Percentiles rank a stretch among this genome's conserved stretches.
phyloP scores from a whole-genome alignment of 2,113 vertebrate genomes.

The Motacilla tschutschensis region DNA sequence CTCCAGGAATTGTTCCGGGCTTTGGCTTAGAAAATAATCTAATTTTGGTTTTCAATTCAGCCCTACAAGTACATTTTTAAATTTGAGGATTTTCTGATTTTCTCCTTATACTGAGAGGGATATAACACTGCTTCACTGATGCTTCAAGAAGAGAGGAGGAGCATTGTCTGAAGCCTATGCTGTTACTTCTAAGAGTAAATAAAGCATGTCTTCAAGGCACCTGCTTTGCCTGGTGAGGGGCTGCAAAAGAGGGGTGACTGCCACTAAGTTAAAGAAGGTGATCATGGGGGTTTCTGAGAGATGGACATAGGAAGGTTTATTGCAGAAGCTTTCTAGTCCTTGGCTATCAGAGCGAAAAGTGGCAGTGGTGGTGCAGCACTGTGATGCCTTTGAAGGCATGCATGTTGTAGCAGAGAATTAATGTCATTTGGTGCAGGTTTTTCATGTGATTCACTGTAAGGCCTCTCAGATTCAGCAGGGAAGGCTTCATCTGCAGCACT shows the following conservation, averaged over 20 bases:
- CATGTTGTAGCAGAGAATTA: not conserved
- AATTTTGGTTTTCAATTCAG: not conserved
- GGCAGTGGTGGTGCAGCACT: not conserved
- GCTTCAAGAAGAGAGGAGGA: not conserved
- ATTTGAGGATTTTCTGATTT: not conserved
- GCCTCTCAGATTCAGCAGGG: not conserved
- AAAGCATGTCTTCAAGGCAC: not conserved
- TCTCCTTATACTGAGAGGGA: not conserved
- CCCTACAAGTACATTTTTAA: not conserved
- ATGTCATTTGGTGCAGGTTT: not conserved
- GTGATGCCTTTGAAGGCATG: not conserved
- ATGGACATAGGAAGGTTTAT: not conserved
- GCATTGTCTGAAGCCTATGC: not conserved
- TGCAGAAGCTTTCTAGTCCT: not conserved
- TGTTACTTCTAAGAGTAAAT: not conserved
- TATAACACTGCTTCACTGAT: not conserved
- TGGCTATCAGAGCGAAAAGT: not conserved
- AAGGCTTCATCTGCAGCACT: not conserved
- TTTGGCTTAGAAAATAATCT: not conserved
- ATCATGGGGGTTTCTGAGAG: rapidly evolving
- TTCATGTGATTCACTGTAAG: not conserved
- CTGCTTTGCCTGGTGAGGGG: not conserved
- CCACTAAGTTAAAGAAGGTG: not conserved
- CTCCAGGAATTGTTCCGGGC: not conserved
- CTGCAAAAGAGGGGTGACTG: not conserved